A percentile compares a stretch with the other conserved stretches of the same genome.
Evolutionary conservation across 2,888 invertebrate species (phyloP).

Genomic region (Dione juno): DNA sequence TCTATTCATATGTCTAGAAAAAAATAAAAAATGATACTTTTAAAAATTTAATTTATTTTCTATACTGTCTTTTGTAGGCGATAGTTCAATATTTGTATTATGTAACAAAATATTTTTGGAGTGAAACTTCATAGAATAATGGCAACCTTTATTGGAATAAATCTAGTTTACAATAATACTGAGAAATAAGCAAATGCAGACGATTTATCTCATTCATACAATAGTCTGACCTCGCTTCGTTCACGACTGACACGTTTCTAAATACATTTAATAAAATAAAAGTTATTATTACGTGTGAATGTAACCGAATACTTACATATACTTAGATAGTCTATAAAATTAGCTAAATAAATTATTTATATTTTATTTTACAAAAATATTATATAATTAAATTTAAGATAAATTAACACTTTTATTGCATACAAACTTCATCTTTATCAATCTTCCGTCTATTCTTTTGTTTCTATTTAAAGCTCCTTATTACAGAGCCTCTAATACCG

Average conservation of each 20-base stretch:
- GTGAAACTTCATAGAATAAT: slow-evolving; percentile 40
- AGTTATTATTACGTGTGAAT: slow-evolving; percentile 13
- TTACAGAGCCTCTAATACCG: slow-evolving; percentile 8
- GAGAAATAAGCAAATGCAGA: slow-evolving; percentile 37
- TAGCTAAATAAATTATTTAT: too few relatives aligned
- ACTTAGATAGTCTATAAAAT: too few relatives aligned
- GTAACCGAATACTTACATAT: too few relatives aligned
- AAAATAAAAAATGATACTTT: too few relatives aligned
- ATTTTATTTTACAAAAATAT: too few relatives aligned
- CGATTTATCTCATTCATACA: slow-evolving; percentile 40
- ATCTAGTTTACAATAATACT: slow-evolving; percentile 43
- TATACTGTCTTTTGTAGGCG: not conserved
- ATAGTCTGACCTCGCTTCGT: slow-evolving; percentile 37
- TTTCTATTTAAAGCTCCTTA: slow-evolving; percentile 25
- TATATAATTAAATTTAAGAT: not conserved
- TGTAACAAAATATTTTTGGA: slow-evolving; percentile 19
- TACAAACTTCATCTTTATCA: slow-evolving; percentile 11
- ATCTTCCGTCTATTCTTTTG: slow-evolving; percentile 14
- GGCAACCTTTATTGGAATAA: slow-evolving; percentile 39
- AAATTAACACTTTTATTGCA: not conserved
- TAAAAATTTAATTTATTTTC: too few relatives aligned
- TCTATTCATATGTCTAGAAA: too few relatives aligned
- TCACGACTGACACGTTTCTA: slow-evolving; percentile 31
- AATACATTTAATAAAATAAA: slow-evolving; percentile 20
- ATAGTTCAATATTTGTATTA: not conserved